Base-by-base conservation (phyloP, 92 coral and sea anemone species). In the Epizoanthus fatuus region DNA sequence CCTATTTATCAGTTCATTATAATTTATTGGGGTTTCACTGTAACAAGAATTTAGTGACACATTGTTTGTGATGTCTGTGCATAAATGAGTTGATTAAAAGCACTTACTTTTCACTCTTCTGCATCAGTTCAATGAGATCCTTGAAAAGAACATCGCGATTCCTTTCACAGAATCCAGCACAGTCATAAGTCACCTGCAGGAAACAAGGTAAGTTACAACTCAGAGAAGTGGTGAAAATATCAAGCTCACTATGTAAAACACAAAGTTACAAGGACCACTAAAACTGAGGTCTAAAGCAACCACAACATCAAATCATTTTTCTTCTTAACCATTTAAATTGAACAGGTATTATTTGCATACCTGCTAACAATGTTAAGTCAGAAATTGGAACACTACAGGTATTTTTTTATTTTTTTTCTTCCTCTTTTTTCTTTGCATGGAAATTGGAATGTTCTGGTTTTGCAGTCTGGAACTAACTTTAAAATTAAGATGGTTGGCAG, bases 91-190 rank as follows among this genome's bases (percentile, higher is more conserved):
- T 8, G 53, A 49, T 6, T 7, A 8, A 8, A 12, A 0, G 10
- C 7, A 7, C 95, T 59, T 76, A 96, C 99, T 90, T 96, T 80
- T 90, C 91, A 87, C 98, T 96, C 65, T 95, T 87, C 75, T 97
- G 99, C 99, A 97, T 97, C 72, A 97, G 89, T 71, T 97, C 99
- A 74, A 97, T 97, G 67, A 97, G 92, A 84, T 97, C 99, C 82
- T 81, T 95, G 83, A 97, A 97, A 52, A 97, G 93, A 5, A 97
- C 98, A 73, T 97, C 99, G 1, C 99, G 93, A 74, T 97, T 97
- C 83, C 99, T 89, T 73, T 97, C 99, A 91, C 99, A 97, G 88
- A 97, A 97, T 32, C 99, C 99, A 79, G 65, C 84, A 62, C 90
- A 90, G 65, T 97, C 96, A 20, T 97, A 97, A 4, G 95, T 93